Evolutionary conservation across 2,113 vertebrate genomes (phyloP).

Genomic region (Thinocorus orbignyianus): DNA sequence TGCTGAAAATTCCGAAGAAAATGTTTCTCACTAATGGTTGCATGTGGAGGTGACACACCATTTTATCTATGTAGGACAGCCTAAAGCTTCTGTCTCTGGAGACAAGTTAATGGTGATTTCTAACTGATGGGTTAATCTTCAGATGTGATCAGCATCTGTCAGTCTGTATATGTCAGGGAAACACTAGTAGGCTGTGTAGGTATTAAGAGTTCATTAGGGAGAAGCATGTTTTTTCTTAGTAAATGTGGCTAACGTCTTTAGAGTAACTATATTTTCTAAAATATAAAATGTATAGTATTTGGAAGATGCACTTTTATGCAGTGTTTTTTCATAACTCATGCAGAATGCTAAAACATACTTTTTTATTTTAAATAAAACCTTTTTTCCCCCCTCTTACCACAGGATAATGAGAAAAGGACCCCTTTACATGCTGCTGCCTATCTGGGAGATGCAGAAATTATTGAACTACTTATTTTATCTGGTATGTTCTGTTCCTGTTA

Average conservation of each 20-base stretch:
- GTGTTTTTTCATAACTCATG: slow-evolving; percentile 42
- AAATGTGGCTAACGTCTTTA: neutral
- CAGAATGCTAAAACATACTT: slow-evolving; percentile 30
- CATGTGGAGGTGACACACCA: neutral
- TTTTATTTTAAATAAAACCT: slow-evolving; percentile 68
- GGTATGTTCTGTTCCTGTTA: slow-evolving; percentile 80
- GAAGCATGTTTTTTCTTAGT: neutral
- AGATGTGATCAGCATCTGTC: neutral
- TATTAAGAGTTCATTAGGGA: neutral
- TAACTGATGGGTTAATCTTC: neutral
- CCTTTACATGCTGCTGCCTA: slow-evolving; percentile 97
- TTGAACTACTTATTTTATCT: slow-evolving; percentile 98
- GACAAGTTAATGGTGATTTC: neutral
- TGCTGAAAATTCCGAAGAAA: neutral
- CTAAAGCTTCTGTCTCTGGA: neutral
- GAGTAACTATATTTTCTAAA: neutral
- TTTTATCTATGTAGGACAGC: neutral
- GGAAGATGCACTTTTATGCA: slow-evolving; percentile 22
- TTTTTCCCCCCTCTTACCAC: slow-evolving; percentile 59
- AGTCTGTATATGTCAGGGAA: neutral
- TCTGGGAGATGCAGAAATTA: slow-evolving; percentile 97
- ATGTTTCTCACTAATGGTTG: neutral
- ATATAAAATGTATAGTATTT: slow-evolving; percentile 32
- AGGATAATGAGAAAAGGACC: slow-evolving; percentile 99
- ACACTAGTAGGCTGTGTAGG: neutral